Conservation (phyloP, 2,797 vertebrate genomes). For the Fistularia commersonii region DNA sequence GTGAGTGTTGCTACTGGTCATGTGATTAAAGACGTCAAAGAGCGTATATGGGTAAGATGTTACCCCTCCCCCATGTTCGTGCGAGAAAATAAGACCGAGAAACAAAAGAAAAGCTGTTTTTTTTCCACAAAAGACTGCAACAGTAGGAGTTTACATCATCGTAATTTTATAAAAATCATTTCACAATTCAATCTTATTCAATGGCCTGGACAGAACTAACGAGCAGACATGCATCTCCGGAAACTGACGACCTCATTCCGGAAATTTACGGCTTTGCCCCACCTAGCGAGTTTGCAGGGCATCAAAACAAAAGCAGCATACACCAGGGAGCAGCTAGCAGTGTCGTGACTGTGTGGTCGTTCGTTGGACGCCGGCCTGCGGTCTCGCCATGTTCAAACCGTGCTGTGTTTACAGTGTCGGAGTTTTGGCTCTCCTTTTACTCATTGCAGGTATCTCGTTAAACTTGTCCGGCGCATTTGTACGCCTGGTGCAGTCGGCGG, state of each 20-base stretch:
- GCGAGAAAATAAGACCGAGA: too few species aligned
- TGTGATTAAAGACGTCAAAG: too few species aligned
- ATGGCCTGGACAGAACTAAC: too few species aligned
- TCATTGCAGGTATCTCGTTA: conserved; percentile 68
- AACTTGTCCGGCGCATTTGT: conserved; percentile 64
- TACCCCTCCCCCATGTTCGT: too few species aligned
- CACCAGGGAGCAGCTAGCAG: neutral
- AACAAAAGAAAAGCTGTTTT: too few species aligned
- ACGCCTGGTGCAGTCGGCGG: conserved; percentile 51
- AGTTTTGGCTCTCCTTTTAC: conserved; percentile 51
- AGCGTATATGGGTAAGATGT: too few species aligned
- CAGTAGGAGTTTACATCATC: too few species aligned
- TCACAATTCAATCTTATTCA: too few species aligned
- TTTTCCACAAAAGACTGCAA: too few species aligned
- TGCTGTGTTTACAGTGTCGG: conserved; percentile 66
- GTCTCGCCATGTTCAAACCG: conserved; percentile 54
- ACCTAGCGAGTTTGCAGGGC: conserved; percentile 14
- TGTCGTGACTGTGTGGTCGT: neutral
- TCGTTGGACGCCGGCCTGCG: neutral
- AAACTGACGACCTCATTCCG: conserved; percentile 1
- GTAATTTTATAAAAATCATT: too few species aligned
- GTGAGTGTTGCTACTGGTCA: too few species aligned
- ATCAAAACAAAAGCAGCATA: conserved; percentile 51
- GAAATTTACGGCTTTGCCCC: conserved; percentile 4
- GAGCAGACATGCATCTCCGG: too few species aligned